Evolutionary conservation across 2,888 invertebrate genomes (phyloP).

Genomic region (Hololepta plana): DNA sequence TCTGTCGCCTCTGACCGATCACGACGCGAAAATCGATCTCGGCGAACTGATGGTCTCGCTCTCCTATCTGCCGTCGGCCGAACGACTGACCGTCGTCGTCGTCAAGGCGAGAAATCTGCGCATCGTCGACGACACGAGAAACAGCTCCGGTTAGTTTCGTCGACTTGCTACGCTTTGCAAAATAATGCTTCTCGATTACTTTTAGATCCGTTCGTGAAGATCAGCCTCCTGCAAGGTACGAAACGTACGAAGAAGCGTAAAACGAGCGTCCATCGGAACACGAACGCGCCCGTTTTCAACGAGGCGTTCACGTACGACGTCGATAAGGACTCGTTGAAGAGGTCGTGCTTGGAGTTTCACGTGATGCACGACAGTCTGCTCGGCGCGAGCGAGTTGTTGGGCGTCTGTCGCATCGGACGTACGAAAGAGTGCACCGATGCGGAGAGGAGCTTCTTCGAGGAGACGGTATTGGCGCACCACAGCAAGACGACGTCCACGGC

Average conservation of each 20-base stretch:
- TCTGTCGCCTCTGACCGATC: conserved; percentile 32
- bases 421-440: conserved; percentile 25
- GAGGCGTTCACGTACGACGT: conserved; percentile 33
- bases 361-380: conserved; percentile 42
- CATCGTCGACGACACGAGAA: conserved; percentile 26
- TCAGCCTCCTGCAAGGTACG: conserved; percentile 26
- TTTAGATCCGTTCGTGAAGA: conserved; percentile 32
- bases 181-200: too few relatives aligned
- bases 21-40: conserved; percentile 27
- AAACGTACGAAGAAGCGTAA: conserved; percentile 32
- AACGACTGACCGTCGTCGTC: conserved; percentile 38
- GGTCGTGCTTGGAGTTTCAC: conserved; percentile 35
- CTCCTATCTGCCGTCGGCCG: conserved; percentile 35
- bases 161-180: background rate
- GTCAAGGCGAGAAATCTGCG: conserved; percentile 34
- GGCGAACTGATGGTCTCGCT: conserved; percentile 39
- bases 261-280: conserved; percentile 30
- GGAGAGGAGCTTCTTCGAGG: conserved; percentile 34
- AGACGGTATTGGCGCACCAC: conserved; percentile 35
- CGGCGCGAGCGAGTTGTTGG: conserved; percentile 37
- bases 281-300: conserved; percentile 31
- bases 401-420: conserved; percentile 33
- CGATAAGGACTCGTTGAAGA: conserved; percentile 33
- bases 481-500: conserved; percentile 38
- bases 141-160: conserved; percentile 18